Base-by-base conservation (phyloP, 2,797 vertebrate species). In the Urocyon cinereoargenteus region DNA sequence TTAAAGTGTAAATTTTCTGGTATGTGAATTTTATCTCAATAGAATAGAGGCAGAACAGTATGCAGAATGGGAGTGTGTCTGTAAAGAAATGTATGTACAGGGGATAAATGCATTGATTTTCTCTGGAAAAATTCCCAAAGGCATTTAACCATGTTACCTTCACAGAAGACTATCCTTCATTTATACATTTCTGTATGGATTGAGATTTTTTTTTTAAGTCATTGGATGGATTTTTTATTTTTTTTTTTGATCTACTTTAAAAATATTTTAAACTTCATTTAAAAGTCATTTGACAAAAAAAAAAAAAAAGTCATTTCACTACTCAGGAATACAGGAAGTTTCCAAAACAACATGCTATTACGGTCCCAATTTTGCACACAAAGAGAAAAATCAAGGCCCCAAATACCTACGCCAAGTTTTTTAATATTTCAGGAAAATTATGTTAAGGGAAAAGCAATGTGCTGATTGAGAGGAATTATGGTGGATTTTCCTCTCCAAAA, bases 261-360 rank as follows among this genome's bases (percentile, higher is more conserved):
- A 86, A 73, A 86, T 45, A 82, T 51, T 84, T 89, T 92, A 85
- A 89, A 85, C 24, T 73, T 73, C 19, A 85, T 64, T 92, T 75
- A 26, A 92, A 88, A 90, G 68, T 86, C 66, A 36, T 53, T 75
- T 66, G 24, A 79, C n/a, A n/a, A n/a, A n/a, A n/a, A n/a, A n/a
- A n/a, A n/a, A n/a, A n/a, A n/a, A 26, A 92, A 88, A 90, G 68
- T 86, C 66, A 36, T 53, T 75, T 66, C 19, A 79, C 53, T 73
- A 66, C 28, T 96, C n/a, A 26, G 57, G 68, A 92, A 81, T 22
- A 28, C 13, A 55, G 51, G n/a, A 77, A 70, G 10, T 75, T 86
- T 61, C 79, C 22, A 70, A 4, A 83, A 91, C 45, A 83, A 75
- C 18, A 34, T 40, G 57, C 26, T 59, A 73, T 19, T 40, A 61